Evolutionary conservation across 2,113 vertebrate genomes (phyloP).

Genomic region (Salvelinus sp.): DNA sequence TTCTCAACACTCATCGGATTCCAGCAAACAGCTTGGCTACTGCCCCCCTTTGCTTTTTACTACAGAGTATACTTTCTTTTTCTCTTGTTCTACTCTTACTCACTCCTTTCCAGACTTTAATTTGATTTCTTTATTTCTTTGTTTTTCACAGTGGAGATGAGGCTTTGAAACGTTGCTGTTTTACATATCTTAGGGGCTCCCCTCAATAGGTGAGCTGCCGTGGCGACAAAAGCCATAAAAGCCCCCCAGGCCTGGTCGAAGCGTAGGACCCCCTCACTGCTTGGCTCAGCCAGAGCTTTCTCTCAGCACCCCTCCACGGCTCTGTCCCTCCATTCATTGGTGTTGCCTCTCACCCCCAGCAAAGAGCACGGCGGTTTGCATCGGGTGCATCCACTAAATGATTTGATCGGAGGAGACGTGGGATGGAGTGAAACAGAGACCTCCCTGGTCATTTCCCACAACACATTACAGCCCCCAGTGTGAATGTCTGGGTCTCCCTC

Average conservation of each 20-base stretch:
- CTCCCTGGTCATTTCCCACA: conserved; percentile 26
- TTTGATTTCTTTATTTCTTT: conserved; percentile 69
- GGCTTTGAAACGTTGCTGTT: conserved; percentile 56
- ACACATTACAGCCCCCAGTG: conserved; percentile 21
- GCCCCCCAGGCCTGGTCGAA: conserved; percentile 15
- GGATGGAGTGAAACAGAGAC: conserved; percentile 22
- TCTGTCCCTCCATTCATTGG: conserved; percentile 14
- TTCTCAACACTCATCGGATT: conserved; percentile 35
- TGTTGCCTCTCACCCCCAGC: conserved; percentile 33
- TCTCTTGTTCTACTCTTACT: conserved; percentile 19
- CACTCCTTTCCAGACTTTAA: conserved; percentile 48
- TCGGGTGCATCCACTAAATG: conserved; percentile 7
- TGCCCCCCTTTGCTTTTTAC: conserved; percentile 23
- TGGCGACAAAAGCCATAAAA: conserved; percentile 54
- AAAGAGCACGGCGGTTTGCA: conserved; percentile 19
- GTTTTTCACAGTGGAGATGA: conserved; percentile 47
- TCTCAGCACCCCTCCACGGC: conserved; percentile 15
- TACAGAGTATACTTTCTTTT: conserved; percentile 39
- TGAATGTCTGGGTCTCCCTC: conserved; percentile 26
- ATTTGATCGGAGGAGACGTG: conserved; percentile 42
- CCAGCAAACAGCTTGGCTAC: conserved; percentile 46
- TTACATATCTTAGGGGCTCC: conserved; percentile 61
- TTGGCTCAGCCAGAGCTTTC: conserved; percentile 38
- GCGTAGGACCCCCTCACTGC: conserved; percentile 47
- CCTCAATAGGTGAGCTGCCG: conserved; percentile 62